phyloP scores from a whole-genome alignment of 2,113 vertebrate species.

The Spea bombifrons region DNA sequence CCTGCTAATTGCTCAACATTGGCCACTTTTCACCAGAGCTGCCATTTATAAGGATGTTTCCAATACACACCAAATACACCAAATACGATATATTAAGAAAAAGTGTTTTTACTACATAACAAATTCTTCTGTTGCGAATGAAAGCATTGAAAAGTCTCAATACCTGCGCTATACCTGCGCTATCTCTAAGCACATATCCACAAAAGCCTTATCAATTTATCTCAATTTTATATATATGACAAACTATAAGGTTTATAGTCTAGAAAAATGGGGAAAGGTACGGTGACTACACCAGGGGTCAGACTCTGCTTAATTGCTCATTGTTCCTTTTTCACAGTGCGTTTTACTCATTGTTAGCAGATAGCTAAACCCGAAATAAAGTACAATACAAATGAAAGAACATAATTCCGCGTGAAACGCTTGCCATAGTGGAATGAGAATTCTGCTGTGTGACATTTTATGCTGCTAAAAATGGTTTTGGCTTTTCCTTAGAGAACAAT shows the following conservation, averaged over 20 bases:
- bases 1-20: too few relatives aligned
- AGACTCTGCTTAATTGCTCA: too few relatives aligned
- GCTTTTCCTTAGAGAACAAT: conserved; percentile 15
- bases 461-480: conserved; percentile 1
- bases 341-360: background rate
- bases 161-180: too few relatives aligned
- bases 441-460: conserved; percentile 1
- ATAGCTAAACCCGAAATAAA: background rate
- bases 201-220: background rate
- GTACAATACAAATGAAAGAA: background rate
- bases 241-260: background rate
- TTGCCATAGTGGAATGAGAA: background rate
- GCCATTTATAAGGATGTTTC: too few relatives aligned
- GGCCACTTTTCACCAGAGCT: too few relatives aligned
- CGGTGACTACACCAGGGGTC: background rate
- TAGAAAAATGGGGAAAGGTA: background rate
- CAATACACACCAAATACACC: too few relatives aligned
- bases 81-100: too few relatives aligned
- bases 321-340: too few relatives aligned
- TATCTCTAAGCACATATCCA: too few relatives aligned
- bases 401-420: conserved; percentile 4
- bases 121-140: too few relatives aligned
- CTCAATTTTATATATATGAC: background rate
- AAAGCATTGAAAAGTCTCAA: too few relatives aligned
- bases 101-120: too few relatives aligned